These are phyloP conservation scores for rat (Rattus norvegicus) DNA, from an alignment of 2,113 vertebrate genomes.

Conservation along the genomic window DNA sequence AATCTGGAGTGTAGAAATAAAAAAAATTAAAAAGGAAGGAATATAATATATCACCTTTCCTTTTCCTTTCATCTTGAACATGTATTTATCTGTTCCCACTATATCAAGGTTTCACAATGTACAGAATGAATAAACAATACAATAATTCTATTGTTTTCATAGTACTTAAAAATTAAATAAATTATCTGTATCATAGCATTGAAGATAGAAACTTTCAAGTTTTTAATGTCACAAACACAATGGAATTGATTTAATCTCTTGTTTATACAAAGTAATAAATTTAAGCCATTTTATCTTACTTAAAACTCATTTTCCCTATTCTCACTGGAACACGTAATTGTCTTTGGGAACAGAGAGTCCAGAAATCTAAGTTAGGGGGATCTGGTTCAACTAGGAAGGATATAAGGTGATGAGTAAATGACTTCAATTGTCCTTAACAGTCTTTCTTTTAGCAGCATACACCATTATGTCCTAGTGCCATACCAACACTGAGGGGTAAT, in stretches of 20 bases:
- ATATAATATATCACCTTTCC: neutral
- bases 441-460: neutral
- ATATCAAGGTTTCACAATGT: neutral
- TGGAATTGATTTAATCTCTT: neutral
- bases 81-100: neutral
- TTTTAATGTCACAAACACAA: neutral
- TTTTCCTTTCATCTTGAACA: constrained; percentile 6
- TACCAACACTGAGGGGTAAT: neutral
- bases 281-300: constrained; percentile 21
- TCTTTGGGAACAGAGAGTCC: neutral
- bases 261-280: constrained; percentile 24
- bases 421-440: neutral
- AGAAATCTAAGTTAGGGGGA: neutral
- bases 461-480: neutral
- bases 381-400: neutral
- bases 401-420: neutral
- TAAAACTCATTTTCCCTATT: constrained; percentile 28
- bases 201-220: neutral
- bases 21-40: neutral
- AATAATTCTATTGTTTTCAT: neutral
- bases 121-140: neutral
- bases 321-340: neutral
- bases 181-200: neutral
- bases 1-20: no score
- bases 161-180: neutral